Evolutionary conservation across 2,113 vertebrate species (phyloP).

Genomic region (Cisticola juncidis): DNA sequence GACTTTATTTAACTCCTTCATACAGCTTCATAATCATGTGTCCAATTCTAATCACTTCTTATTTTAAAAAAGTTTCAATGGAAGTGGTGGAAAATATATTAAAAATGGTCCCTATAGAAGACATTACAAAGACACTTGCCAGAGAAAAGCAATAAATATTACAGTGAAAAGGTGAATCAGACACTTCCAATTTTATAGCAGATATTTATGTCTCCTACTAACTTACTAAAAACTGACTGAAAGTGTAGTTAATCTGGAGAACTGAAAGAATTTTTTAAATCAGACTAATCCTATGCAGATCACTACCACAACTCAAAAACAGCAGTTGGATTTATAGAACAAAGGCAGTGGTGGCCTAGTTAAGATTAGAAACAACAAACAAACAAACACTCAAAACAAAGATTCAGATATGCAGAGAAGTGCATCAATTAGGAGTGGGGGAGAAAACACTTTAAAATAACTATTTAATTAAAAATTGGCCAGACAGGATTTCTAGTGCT

Average conservation of each 20-base stretch:
- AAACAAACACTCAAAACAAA: not conserved
- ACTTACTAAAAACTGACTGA: not conserved
- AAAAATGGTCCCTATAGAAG: not conserved
- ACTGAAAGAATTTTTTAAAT: not conserved
- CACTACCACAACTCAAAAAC: not conserved
- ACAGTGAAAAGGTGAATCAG: not conserved
- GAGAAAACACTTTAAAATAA: not conserved
- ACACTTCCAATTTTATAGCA: not conserved
- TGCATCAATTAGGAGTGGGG: not conserved
- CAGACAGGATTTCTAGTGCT: not conserved
- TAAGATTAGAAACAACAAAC: not conserved
- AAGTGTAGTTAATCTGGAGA: not conserved
- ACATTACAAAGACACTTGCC: not conserved
- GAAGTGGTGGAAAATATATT: not conserved
- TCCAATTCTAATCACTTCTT: not conserved
- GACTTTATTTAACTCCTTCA: not conserved
- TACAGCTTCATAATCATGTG: not conserved
- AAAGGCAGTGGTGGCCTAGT: not conserved
- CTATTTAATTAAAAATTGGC: not conserved
- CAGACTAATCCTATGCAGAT: not conserved
- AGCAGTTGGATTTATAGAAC: not conserved
- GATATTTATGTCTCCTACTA: not conserved
- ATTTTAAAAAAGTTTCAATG: not conserved
- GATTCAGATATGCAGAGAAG: not conserved
- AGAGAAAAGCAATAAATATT: not conserved